Evolutionary conservation across 1,140 invertebrate genomes (phyloP), one percentile per base, ranked within the genome.

Genomic region (Neodiprion fabricii): DNA sequence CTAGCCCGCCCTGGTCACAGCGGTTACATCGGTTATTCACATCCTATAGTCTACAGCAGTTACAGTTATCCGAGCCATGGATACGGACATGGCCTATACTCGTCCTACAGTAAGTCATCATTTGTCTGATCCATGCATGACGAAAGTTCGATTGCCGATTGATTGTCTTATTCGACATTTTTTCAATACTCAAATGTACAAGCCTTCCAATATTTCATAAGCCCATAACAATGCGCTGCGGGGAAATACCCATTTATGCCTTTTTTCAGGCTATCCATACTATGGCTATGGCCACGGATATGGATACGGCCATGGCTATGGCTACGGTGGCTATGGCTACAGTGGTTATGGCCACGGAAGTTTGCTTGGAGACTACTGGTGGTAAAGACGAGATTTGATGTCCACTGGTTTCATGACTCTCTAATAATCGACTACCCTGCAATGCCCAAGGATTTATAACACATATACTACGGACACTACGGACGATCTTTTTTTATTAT

Each of bases 211-310:
- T 40, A 40, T 40, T 40, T 40, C 28, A 40, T 40, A 0, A 40
- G 28, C 28, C 28, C 28, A 40, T 40, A 40, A 21, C 17, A 21
- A 40, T 40, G 1, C 28, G 5, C 28, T 40, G 28, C 28, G 5
- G 1, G 5, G 1, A 40, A 40, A 40, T 40, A 40, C 28, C 28
- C 28, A 40, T 40, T 40, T 5, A 40, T 40, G 5, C 1, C 28
- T 50, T 49, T 49, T 12, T 23, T 50, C 48, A 71, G 70, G 70
- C 21, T 71, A 71, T 50, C 70, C 70, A 49, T 71, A 14, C 9
- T 71, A 71, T 71, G 70, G 68, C 28, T 70, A 70, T 7, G 68
- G 68, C 4, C 68, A 70, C 68, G 68, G 70, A 47, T 71, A 17
- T 71, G 70, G 70, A 40, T 48, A 40, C 48, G 70, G 70, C 10